Conservation (phyloP, 2,797 vertebrate genomes). For the Meda fulgida region DNA sequence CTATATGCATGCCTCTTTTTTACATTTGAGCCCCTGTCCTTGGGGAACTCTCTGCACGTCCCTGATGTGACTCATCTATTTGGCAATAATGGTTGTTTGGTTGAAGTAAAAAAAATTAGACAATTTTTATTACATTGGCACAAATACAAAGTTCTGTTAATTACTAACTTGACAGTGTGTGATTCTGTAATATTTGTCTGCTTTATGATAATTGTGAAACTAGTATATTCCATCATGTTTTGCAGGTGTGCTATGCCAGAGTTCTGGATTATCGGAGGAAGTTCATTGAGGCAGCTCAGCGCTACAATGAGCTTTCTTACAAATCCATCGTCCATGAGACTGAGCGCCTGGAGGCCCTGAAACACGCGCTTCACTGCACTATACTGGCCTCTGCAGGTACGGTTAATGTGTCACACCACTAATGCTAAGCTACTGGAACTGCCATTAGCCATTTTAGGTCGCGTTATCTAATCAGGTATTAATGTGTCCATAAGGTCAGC, state of each 20-base stretch:
- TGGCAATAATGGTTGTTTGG: neutral
- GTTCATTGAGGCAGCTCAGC: conserved; percentile 97
- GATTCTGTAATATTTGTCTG: neutral
- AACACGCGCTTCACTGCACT: conserved; percentile 96
- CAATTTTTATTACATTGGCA: neutral
- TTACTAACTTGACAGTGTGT: neutral
- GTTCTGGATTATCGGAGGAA: conserved; percentile 98
- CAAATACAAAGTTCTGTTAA: neutral
- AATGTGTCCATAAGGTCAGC: conserved; percentile 82
- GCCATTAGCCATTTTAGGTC: neutral
- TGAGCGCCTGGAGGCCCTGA: conserved; percentile 95
- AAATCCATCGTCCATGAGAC: conserved; percentile 97
- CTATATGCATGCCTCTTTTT: no score
- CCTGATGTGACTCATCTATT: neutral
- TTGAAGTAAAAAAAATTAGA: neutral
- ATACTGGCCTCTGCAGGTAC: conserved; percentile 98
- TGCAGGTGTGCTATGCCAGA: conserved; percentile 94
- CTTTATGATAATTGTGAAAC: neutral
- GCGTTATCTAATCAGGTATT: neutral
- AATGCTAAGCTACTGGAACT: neutral
- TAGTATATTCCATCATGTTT: neutral
- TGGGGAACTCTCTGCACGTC: no score
- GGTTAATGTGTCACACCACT: neutral
- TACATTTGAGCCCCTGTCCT: no score
- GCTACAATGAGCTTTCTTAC: conserved; percentile 97